A percentile compares a stretch with the other conserved stretches of the same genome.
Conservation (phyloP, 2,888 invertebrate species). For the Zeuzera pyrina region DNA sequence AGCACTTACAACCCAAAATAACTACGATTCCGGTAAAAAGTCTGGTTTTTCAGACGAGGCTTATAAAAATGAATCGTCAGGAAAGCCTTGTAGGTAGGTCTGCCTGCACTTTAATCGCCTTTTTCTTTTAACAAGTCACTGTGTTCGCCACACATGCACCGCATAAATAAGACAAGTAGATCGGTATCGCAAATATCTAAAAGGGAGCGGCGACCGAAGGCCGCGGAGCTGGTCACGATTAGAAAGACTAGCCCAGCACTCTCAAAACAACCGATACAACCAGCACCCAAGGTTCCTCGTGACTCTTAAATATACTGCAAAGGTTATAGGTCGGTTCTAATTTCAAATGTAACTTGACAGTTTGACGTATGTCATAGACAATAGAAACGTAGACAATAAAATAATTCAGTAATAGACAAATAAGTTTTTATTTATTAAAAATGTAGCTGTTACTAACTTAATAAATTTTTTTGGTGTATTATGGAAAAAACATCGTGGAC, state of each 20-base stretch:
- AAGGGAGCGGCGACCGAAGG: constrained; percentile 62
- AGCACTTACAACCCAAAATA: too few species aligned
- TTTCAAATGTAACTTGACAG: constrained; percentile 42
- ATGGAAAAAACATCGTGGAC: too few species aligned
- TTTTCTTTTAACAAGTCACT: too few species aligned
- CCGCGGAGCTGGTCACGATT: constrained; percentile 49
- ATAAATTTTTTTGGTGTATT: too few species aligned
- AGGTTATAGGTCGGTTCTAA: constrained; percentile 49
- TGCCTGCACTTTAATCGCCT: too few species aligned
- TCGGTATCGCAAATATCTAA: constrained; percentile 42
- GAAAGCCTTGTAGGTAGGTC: too few species aligned
- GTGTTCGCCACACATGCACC: constrained; percentile 30
- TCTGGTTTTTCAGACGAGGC: too few species aligned
- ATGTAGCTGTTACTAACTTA: not conserved
- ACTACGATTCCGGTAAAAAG: too few species aligned
- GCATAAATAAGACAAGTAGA: constrained; percentile 33
- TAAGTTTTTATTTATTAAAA: not conserved
- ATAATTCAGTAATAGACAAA: not conserved
- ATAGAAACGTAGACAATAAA: not conserved
- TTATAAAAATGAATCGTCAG: too few species aligned
- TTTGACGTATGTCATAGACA: constrained; percentile 30
- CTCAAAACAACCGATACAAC: constrained; percentile 15
- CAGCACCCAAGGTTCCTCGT: constrained; percentile 57
- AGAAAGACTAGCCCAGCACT: constrained; percentile 25
- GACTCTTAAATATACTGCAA: too few species aligned